Base-by-base conservation (phyloP, 2,888 invertebrate genomes). In the Stegana nigrithorax region DNA sequence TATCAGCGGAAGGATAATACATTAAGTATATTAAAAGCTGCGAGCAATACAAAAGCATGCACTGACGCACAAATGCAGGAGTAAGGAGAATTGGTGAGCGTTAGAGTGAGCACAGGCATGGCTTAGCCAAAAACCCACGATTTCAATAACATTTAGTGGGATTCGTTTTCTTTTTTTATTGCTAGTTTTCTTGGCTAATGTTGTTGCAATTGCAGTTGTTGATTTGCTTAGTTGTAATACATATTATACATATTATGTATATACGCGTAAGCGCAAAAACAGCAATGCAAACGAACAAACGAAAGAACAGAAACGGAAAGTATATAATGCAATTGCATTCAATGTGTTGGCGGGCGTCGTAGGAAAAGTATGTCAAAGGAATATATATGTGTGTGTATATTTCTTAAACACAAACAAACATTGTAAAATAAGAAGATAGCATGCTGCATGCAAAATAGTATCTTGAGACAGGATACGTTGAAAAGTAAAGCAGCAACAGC, bases 71-170 rank as follows among this genome's bases (percentile, higher is more conserved):
- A 17, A 39, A 71, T 71, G 73, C 74, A 68, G 70, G 66, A 71
- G 64, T 60, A 75, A 69, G 70, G 75, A 68, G 68, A 66, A 67
- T 62, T 64, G 68, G 65, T 66, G 64, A 71, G 65, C 68, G 61
- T 32, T 45, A 19, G 44, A 36, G 14, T 8, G 2, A n/a, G 4
- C 14, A 36, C 36, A 36, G 10, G 14, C 10, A n/a, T 8, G 4
- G 14, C 10, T 36, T 5, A 50, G n/a, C 36, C 19, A 14, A 14
- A 56, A 25, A 39, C 21, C 8, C 29, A 32, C 74, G 72, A 70
- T 75, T 75, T 76, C 76, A 73, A 76, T 72, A 76, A 69, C 78
- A 76, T 78, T 78, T 73, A 75, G 72, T 78, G 67, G 69, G 75
- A 73, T 73, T 73, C 65, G 69, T 67, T 67, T 21, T 39, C 29